Evolutionary conservation across 2,797 vertebrate species (phyloP).

Genomic region (Gephyroberyx darwinii): DNA sequence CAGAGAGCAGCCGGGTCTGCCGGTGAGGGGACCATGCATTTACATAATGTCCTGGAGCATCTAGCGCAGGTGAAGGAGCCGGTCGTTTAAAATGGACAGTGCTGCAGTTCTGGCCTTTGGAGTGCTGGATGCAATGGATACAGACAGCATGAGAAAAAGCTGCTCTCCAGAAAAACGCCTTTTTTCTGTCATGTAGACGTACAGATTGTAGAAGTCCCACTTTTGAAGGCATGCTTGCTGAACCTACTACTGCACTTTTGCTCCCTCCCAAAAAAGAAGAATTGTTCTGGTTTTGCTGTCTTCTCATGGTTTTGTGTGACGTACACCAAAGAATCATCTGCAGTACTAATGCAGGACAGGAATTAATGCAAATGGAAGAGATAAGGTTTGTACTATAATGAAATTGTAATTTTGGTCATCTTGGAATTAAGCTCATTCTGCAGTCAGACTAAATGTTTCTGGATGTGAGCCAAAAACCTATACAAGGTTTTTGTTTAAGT

Average conservation of each 20-base stretch:
- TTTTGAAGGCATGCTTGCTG: too few species aligned
- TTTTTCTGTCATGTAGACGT: constrained; percentile 44
- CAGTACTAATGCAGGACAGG: background rate
- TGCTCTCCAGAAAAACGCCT: constrained; percentile 53
- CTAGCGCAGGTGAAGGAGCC: constrained; percentile 68
- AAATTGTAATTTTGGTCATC: background rate
- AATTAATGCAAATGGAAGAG: constrained; percentile 8
- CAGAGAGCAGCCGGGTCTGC: constrained; percentile 59
- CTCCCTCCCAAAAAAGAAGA: too few species aligned
- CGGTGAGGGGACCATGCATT: constrained; percentile 52
- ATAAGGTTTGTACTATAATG: constrained; percentile 8
- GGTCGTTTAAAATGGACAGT: constrained; percentile 72
- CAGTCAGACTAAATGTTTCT: background rate
- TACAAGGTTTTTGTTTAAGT: constrained; percentile 4
- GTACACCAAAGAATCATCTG: background rate
- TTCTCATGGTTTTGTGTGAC: background rate
- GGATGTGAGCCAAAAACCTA: constrained; percentile 33
- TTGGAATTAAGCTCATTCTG: too few species aligned
- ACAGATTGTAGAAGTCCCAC: too few species aligned
- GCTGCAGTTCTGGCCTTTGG: constrained; percentile 47
- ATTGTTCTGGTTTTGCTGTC: too few species aligned
- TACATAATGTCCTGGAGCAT: constrained; percentile 73
- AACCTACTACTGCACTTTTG: too few species aligned
- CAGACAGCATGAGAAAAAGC: constrained; percentile 48
- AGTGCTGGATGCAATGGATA: constrained; percentile 37